These are phyloP conservation scores for Betta splendens DNA, from an alignment of 2,797 vertebrate genomes.

Conservation along the genomic window DNA sequence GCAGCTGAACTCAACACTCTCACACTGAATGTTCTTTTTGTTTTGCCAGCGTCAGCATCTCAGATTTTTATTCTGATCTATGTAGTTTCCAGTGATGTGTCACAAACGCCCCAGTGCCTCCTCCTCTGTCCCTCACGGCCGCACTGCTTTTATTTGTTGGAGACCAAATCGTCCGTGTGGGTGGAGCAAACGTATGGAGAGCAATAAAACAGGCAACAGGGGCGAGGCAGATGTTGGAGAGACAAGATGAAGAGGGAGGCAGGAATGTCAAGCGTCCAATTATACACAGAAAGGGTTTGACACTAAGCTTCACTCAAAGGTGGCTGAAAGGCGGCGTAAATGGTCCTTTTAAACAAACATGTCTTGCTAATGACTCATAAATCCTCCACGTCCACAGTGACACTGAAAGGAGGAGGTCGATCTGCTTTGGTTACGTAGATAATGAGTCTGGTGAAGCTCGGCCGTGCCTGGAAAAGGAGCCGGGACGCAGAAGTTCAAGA, in stretches of 20 bases:
- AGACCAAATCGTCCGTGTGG: slow-evolving; percentile 46
- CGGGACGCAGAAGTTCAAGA: not conserved
- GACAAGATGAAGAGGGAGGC: slow-evolving; percentile 41
- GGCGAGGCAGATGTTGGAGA: slow-evolving; percentile 43
- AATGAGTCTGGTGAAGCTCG: slow-evolving; percentile 1
- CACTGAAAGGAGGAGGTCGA: slow-evolving; percentile 6
- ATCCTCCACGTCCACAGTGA: not conserved
- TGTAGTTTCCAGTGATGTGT: slow-evolving; percentile 29
- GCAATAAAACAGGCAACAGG: slow-evolving; percentile 43
- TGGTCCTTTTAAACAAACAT: slow-evolving; percentile 17
- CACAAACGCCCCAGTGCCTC: slow-evolving; percentile 10
- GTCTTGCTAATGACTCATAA: slow-evolving; percentile 13
- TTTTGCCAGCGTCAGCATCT: too few relatives aligned
- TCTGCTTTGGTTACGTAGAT: not conserved
- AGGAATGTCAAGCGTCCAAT: slow-evolving; percentile 3
- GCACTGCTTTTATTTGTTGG: slow-evolving; percentile 31
- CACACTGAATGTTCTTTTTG: too few relatives aligned
- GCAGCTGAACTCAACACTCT: slow-evolving; percentile 2
- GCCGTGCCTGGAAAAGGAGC: slow-evolving; percentile 9
- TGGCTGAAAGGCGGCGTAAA: not conserved
- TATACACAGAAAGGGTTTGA: slow-evolving; percentile 5
- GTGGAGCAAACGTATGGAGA: slow-evolving; percentile 37
- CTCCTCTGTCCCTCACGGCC: not conserved
- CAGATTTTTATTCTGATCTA: too few relatives aligned
- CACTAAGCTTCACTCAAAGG: not conserved